Percentiles rank a stretch among this genome's conserved stretches.
Conservation (phyloP, 2,888 invertebrate species). For the Lottia scabra region DNA sequence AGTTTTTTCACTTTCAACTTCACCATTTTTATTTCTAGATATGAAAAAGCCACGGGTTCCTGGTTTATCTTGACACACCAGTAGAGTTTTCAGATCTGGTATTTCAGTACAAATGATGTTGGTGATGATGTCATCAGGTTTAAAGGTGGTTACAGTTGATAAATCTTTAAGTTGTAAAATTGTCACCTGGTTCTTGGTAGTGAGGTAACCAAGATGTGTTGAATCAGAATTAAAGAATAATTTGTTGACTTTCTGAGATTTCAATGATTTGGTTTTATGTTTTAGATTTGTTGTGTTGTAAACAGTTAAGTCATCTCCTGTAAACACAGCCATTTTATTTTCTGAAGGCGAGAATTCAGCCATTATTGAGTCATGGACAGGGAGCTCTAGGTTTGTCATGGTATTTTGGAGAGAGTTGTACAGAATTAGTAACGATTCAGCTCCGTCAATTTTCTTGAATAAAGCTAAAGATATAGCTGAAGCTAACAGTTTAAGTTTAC, state of each 20-base stretch:
- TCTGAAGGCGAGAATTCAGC: background rate
- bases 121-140: background rate
- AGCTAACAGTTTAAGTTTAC: background rate
- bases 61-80: background rate
- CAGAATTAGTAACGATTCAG: background rate
- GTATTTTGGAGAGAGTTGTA: background rate
- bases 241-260: background rate
- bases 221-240: background rate
- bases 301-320: background rate
- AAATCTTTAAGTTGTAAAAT: background rate
- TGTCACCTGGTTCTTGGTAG: background rate
- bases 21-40: background rate
- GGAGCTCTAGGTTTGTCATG: background rate
- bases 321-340: background rate
- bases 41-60: background rate
- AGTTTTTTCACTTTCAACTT: background rate
- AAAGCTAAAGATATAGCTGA: background rate
- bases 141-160: background rate
- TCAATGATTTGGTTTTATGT: background rate
- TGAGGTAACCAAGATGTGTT: background rate
- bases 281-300: background rate
- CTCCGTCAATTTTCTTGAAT: background rate
- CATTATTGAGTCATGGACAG: background rate
- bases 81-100: background rate
- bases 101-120: background rate